Percentiles rank a stretch among this genome's conserved stretches.
phyloP scores from a whole-genome alignment of 2,888 invertebrate species.

The Iselma pallidipennis region DNA sequence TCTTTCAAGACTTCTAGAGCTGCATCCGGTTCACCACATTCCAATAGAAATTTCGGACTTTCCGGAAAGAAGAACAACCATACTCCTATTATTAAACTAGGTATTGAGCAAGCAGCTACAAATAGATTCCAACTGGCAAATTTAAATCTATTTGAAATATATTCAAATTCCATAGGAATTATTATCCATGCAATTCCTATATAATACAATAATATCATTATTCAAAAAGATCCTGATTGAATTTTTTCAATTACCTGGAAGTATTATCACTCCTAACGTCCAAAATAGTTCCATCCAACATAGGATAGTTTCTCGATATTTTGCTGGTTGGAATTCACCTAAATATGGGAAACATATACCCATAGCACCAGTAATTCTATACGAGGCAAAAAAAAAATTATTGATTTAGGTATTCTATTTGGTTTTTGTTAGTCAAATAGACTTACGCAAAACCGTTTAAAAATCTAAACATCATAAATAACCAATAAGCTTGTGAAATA shows the following conservation, averaged over 20 bases:
- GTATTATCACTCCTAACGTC: conserved; percentile 75
- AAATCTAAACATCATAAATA: conserved; percentile 75
- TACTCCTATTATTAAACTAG: conserved; percentile 67
- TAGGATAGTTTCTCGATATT: conserved; percentile 77
- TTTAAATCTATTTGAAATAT: conserved; percentile 63
- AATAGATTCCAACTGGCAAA: conserved; percentile 84
- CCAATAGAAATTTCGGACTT: conserved; percentile 81
- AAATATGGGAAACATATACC: conserved; percentile 82
- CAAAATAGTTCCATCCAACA: conserved; percentile 88
- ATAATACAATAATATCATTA: conserved; percentile 2
- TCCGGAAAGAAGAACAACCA: conserved; percentile 79
- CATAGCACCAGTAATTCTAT: conserved; percentile 79
- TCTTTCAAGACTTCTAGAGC: conserved; percentile 70
- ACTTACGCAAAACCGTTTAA: conserved; percentile 82
- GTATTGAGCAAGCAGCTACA: conserved; percentile 73
- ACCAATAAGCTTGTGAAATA: conserved; percentile 70
- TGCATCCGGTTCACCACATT: conserved; percentile 77
- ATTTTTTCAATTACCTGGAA: conserved; percentile 63
- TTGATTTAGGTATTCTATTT: not conserved
- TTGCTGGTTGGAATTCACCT: conserved; percentile 80
- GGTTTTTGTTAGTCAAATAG: not conserved
- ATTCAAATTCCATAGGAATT: conserved; percentile 70
- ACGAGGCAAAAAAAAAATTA: not conserved
- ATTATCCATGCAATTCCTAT: conserved; percentile 79
- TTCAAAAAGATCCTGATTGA: not conserved